Evolutionary conservation across 53 echinoderm and acorn worm genomes (phyloP), one percentile per base, ranked within the genome.

Genomic region (Antedon mediterranea): DNA sequence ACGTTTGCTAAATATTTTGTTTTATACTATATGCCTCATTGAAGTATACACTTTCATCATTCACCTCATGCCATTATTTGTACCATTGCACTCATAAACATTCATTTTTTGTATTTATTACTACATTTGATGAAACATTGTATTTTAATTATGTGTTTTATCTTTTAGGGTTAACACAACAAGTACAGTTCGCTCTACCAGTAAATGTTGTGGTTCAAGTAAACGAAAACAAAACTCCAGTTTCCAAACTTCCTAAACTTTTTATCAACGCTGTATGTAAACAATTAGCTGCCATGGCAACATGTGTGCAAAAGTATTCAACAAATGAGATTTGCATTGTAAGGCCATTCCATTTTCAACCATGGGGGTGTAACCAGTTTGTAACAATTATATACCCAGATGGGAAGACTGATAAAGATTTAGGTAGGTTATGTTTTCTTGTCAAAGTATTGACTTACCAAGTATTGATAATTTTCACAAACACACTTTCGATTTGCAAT

Each of bases 221-320:
- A 0, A 84, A 82, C 0, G 75, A 79, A 30, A 80, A 77, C 14
- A 74, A 74, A 28, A 37, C 85, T 3, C 85, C 79, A 37, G 34
- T 83, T 75, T 31, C 74, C 1, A 32, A 30, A 5, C 32, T 93
- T 44, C 71, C 86, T 3, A 72, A 74, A 13, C 80, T 86, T 30
- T 90, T 90, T 33, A 74, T 79, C 31, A 79, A 77, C 33, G 90
- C 85, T 72, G 77, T 90, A 9, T 86, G 86, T 43, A 86, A 77
- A 28, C 93, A 93, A 81, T 78, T 93, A 34, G 75, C 74, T 23
- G 86, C 93, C 34, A 93, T 93, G 93, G 88, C 90, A 77, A 75
- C 43, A 71, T 93, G 90, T 43, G n/a, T 93, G 20, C 77, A 74
- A 20, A 85, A 80, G 23, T 81, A 90, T 73, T 82, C 43, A 27